Conservation (phyloP, 2,113 vertebrate genomes). For the Nesoenas mayeri region DNA sequence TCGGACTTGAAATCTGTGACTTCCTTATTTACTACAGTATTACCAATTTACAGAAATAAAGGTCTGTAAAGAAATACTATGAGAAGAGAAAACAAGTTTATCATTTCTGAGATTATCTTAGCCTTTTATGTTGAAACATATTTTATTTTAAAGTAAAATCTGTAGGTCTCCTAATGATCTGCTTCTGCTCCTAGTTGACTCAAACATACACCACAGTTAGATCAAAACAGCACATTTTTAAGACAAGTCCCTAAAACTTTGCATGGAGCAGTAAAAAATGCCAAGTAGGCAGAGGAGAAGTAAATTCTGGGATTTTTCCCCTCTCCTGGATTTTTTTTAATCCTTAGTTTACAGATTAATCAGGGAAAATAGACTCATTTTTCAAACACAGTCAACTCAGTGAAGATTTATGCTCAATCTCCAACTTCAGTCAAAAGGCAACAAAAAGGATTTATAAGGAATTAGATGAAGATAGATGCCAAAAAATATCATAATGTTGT, state of each 20-base stretch:
- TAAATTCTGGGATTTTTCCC: background rate
- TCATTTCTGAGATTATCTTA: background rate
- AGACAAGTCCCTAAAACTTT: background rate
- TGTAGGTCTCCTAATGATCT: background rate
- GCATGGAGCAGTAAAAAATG: background rate
- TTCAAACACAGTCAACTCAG: background rate
- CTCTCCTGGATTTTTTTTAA: background rate
- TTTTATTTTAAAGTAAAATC: background rate
- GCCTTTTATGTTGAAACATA: background rate
- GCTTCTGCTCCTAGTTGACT: background rate
- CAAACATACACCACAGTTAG: background rate
- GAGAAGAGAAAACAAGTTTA: background rate
- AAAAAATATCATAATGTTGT: background rate
- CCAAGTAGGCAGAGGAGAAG: background rate
- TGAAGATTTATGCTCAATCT: background rate
- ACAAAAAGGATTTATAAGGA: background rate
- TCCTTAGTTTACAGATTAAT: background rate
- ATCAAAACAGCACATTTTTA: background rate
- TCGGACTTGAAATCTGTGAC: background rate
- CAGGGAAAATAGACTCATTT: background rate
- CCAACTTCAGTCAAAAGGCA: background rate
- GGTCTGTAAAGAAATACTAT: background rate
- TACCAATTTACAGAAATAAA: background rate
- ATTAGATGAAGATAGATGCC: background rate
- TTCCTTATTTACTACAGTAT: background rate